Conservation (phyloP, 2,113 vertebrate species). For the Alectura lathami region DNA sequence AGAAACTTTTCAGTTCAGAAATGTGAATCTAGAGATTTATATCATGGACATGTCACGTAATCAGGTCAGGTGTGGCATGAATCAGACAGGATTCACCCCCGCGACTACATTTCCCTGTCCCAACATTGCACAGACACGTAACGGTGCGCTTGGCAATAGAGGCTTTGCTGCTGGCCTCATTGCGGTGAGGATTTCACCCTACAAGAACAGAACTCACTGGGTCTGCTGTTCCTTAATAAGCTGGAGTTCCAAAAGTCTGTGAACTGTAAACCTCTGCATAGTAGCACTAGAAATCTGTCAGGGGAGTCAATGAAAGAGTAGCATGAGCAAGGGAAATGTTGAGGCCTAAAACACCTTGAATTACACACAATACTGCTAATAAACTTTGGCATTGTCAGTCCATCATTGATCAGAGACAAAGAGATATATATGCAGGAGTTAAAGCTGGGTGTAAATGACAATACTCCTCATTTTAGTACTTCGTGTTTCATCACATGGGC, state of each 20-base stretch:
- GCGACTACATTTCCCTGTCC: background rate
- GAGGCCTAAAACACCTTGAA: constrained; percentile 1
- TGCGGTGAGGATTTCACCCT: background rate
- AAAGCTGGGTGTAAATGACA: background rate
- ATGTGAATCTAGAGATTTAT: background rate
- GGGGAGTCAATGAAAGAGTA: constrained; percentile 7
- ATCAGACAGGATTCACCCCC: background rate
- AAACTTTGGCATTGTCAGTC: constrained; percentile 27
- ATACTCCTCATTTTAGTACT: background rate
- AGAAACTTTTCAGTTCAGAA: background rate
- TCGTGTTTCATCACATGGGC: background rate
- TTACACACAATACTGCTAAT: background rate
- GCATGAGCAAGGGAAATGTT: background rate
- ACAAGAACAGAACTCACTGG: background rate
- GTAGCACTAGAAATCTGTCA: constrained; percentile 25
- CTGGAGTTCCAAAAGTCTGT: constrained; percentile 17
- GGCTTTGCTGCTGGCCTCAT: background rate
- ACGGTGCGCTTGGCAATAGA: accelerated
- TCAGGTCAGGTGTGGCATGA: background rate
- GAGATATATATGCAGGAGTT: background rate
- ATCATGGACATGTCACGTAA: background rate
- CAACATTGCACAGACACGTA: background rate
- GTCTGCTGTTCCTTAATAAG: background rate
- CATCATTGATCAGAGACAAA: background rate
- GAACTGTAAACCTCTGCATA: background rate